A percentile compares a stretch with the other conserved stretches of the same genome.
phyloP scores from a whole-genome alignment of 1,140 invertebrate genomes.

The Wasmannia auropunctata region DNA sequence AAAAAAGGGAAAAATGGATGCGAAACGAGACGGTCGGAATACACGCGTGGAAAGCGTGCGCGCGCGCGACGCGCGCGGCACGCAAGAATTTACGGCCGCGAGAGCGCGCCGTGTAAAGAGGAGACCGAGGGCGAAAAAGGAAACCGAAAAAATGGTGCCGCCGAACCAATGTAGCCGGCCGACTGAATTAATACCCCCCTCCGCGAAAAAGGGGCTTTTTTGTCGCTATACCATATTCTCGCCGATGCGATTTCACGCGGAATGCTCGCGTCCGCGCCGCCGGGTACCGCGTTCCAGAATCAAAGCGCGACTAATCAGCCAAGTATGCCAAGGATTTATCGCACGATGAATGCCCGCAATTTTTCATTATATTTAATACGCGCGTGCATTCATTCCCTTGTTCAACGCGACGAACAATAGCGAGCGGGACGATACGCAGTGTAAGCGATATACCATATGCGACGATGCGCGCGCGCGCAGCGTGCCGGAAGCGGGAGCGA shows the following conservation, averaged over 20 bases:
- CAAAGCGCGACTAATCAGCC: conserved; percentile 58
- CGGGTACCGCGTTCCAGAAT: conserved; percentile 6
- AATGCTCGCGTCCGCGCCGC: conserved; percentile 6
- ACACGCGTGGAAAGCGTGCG: conserved; percentile 39
- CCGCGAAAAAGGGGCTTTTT: conserved; percentile 65
- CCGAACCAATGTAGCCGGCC: conserved; percentile 65
- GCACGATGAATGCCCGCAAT: conserved; percentile 27
- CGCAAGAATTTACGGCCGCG: conserved; percentile 68
- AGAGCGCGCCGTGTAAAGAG: conserved; percentile 52
- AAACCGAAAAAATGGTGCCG: conserved; percentile 40
- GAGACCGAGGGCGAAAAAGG: conserved; percentile 25
- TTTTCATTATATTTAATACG: conserved; percentile 60
- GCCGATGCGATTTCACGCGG: conserved; percentile 50
- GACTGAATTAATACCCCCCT: conserved; percentile 67
- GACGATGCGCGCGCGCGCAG: not conserved
- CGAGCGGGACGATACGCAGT: conserved; percentile 11
- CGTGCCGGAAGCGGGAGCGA: not conserved
- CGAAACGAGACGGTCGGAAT: conserved; percentile 45
- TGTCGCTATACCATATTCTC: conserved; percentile 65
- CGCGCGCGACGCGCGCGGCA: conserved; percentile 25
- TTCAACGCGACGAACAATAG: conserved; percentile 21
- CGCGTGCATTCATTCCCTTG: conserved; percentile 1
- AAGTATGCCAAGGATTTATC: conserved; percentile 38
- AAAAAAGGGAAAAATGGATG: conserved; percentile 41
- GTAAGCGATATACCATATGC: not conserved